Evolutionary conservation across 2,888 invertebrate genomes (phyloP).

Genomic region (Nycteola revayana): DNA sequence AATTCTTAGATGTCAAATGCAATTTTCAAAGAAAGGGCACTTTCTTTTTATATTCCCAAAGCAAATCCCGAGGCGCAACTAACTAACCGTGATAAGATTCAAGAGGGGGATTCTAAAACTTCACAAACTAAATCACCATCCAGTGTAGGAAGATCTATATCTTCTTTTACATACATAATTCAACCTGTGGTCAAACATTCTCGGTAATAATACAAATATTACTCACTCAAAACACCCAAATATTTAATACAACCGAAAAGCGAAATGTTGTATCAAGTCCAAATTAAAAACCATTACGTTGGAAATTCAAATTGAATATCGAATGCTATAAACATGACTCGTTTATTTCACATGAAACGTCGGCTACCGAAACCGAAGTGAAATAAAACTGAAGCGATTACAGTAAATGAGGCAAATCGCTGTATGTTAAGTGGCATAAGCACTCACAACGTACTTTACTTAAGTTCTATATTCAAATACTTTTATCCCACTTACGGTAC

Average conservation of each 20-base stretch:
- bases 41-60: conserved; percentile 54
- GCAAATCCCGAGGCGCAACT: conserved; percentile 54
- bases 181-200: conserved; percentile 8
- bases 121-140: conserved; percentile 54
- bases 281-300: conserved; percentile 45
- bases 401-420: conserved; percentile 67
- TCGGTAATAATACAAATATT: conserved; percentile 30
- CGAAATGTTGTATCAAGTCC: conserved; percentile 23
- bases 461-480: conserved; percentile 77
- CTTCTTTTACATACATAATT: conserved; percentile 23
- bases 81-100: conserved; percentile 73
- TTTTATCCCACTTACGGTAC: conserved; percentile 72
- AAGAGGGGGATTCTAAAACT: conserved; percentile 58
- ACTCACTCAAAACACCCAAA: conserved; percentile 19
- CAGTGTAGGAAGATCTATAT: conserved; percentile 45
- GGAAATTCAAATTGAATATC: conserved; percentile 45
- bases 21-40: conserved; percentile 64
- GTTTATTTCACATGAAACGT: conserved; percentile 40
- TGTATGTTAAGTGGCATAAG: conserved; percentile 68
- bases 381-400: conserved; percentile 63
- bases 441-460: conserved; percentile 71
- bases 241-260: conserved; percentile 24
- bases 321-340: conserved; percentile 41
- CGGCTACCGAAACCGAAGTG: conserved; percentile 42
- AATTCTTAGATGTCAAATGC: conserved; percentile 63